phyloP scores from a whole-genome alignment of 2,888 invertebrate species.

The Cryptus viduatorius region DNA sequence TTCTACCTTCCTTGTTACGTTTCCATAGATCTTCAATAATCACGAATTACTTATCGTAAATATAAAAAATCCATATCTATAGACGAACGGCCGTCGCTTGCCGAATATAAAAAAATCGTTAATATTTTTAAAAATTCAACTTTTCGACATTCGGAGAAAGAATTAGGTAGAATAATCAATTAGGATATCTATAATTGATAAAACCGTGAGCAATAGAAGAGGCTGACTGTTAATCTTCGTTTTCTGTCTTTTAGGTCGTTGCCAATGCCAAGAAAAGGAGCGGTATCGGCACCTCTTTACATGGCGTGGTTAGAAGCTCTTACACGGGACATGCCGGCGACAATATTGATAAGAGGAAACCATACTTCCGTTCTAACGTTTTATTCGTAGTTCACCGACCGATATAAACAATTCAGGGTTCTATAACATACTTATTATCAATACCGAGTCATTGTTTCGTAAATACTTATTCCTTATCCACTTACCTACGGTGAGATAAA shows the following conservation, averaged over 20 bases:
- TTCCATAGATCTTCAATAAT: background rate
- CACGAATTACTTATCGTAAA: background rate
- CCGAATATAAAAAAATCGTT: too few relatives aligned
- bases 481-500: conserved; percentile 16
- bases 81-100: too few relatives aligned
- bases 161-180: too few relatives aligned
- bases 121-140: too few relatives aligned
- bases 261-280: conserved; percentile 96
- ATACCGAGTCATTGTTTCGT: conserved; percentile 45
- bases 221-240: background rate
- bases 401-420: background rate
- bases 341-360: conserved; percentile 94
- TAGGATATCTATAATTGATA: background rate
- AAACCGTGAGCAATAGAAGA: conserved; percentile 6
- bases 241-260: conserved; percentile 88
- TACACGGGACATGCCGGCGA: conserved; percentile 95
- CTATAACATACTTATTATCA: conserved; percentile 15
- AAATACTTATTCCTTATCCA: conserved; percentile 8
- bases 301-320: conserved; percentile 98
- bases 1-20: background rate
- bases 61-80: too few relatives aligned
- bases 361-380: conserved; percentile 95
- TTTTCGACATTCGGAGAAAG: too few relatives aligned
- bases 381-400: conserved; percentile 89
- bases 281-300: conserved; percentile 95